Conservation (phyloP, 2,113 vertebrate species). For the Microcebus griseorufus region DNA sequence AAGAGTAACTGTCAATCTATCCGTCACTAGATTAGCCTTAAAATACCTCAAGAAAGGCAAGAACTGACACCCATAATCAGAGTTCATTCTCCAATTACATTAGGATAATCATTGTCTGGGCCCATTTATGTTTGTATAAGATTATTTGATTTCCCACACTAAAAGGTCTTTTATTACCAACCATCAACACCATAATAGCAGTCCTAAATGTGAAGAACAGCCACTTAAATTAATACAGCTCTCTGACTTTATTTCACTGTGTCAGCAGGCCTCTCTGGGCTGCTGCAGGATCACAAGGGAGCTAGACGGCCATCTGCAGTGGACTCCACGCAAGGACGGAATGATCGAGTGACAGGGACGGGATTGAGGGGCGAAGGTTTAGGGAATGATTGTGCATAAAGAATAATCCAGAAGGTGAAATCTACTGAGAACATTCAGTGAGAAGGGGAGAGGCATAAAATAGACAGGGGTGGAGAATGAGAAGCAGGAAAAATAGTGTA, state of each 20-base stretch:
- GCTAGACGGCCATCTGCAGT: background rate
- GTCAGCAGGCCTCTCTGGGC: background rate
- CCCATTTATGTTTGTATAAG: constrained; percentile 67
- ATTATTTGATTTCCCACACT: constrained; percentile 82
- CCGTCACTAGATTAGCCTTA: constrained; percentile 58
- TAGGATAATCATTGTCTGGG: constrained; percentile 75
- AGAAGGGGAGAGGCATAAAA: background rate
- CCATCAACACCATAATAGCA: constrained; percentile 74
- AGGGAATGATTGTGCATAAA: background rate
- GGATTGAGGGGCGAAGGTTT: background rate
- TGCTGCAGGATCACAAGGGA: background rate
- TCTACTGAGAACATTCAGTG: background rate
- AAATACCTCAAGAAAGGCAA: constrained; percentile 68
- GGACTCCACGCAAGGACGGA: background rate
- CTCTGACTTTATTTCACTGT: constrained; percentile 63
- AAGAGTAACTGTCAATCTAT: constrained; percentile 70
- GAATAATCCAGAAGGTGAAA: constrained; percentile 28
- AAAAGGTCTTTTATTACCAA: constrained; percentile 82
- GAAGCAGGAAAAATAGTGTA: background rate
- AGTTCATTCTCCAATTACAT: constrained; percentile 79
- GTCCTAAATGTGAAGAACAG: constrained; percentile 72
- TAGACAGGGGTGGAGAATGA: background rate
- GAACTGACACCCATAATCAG: constrained; percentile 72
- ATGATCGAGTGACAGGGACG: background rate
- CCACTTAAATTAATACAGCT: constrained; percentile 73